Evolutionary conservation across 2,113 vertebrate genomes (phyloP), one percentile per base, ranked within the genome.

Genomic region (Lepisosteus oculatus): DNA sequence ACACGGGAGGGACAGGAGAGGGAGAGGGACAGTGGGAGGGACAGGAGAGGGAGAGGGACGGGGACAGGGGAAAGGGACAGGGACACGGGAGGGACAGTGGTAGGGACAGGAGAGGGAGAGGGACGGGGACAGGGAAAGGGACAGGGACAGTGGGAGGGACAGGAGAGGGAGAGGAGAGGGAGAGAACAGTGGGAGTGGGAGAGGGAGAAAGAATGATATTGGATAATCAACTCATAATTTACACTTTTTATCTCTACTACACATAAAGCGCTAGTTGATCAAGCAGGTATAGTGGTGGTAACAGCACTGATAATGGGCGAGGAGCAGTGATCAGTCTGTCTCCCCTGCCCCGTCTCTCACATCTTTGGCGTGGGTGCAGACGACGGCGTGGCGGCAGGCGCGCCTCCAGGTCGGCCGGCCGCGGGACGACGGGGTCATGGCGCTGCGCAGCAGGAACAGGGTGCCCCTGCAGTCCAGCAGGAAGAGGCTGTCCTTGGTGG

Each of bases 401-500:
- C 83, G 77, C 43, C 77, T 85, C 86, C 86, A 89, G 70, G 85
- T 84, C 71, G 85, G 70, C 67, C 84, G 82, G 43, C 81, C 85
- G 0, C 80, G 75, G 43, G 78, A 83, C 62, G 83, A 85, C 55
- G 83, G 84, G 61, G 86, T 76, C 55, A 89, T 72, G n/a, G 82
- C 83, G 0, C 83, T 86, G 78, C 83, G 83, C 71, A 88, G 79
- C 72, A 84, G 81, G 81, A 88, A 88, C 72, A 89, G 85, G 2
- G 85, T 85, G n/a, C 88, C 88, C 0, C 47, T 42, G 1, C 87
- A 86, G 74, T 89, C 88, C 7, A 89, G 83, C 71, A 89, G 83
- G 69, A 87, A 86, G 73, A 88, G 45, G 0, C 88, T 85, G 67
- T 89, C 86, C 69, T 83, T 87, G 43, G 85, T 88, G 61, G 85